Percentiles rank a stretch among this genome's conserved stretches.
Evolutionary conservation across 2,888 invertebrate species (phyloP).

Genomic region (Pasiphila rectangulata): DNA sequence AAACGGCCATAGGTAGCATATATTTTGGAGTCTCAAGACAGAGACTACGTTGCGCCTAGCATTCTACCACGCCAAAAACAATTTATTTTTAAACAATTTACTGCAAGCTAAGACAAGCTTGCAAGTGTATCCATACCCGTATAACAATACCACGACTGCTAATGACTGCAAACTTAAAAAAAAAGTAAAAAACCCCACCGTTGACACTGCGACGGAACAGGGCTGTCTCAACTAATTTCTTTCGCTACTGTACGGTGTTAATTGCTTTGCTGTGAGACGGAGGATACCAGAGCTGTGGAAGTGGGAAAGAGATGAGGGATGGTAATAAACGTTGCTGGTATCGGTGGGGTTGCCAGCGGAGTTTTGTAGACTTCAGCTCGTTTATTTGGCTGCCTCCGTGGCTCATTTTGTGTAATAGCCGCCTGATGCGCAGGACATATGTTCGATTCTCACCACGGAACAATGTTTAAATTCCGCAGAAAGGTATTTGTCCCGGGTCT

Average conservation of each 20-base stretch:
- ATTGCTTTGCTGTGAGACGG: slow-evolving; percentile 54
- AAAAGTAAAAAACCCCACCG: slow-evolving; percentile 41
- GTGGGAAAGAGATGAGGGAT: slow-evolving; percentile 39
- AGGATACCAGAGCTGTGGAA: slow-evolving; percentile 11
- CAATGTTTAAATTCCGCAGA: no score
- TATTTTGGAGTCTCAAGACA: no score
- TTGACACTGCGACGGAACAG: slow-evolving; percentile 63
- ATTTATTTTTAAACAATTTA: no score
- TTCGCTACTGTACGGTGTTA: slow-evolving; percentile 76
- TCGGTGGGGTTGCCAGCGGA: slow-evolving; percentile 18
- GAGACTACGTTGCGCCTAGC: no score
- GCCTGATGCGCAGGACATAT: no score
- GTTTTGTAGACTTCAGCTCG: background rate
- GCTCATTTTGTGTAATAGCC: no score
- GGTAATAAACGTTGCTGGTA: slow-evolving; percentile 62
- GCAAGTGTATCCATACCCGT: slow-evolving; percentile 1
- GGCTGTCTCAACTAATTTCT: slow-evolving; percentile 72
- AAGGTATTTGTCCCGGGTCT: no score
- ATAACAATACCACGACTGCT: slow-evolving; percentile 34
- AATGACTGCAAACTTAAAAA: slow-evolving; percentile 43
- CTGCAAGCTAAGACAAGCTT: background rate
- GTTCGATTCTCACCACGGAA: no score
- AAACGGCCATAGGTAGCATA: no score
- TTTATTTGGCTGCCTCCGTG: no score
- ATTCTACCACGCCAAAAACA: no score